A percentile compares a stretch with the other conserved stretches of the same genome.
phyloP scores from a whole-genome alignment of 2,888 invertebrate species.

The Hypercompe scribonia region DNA sequence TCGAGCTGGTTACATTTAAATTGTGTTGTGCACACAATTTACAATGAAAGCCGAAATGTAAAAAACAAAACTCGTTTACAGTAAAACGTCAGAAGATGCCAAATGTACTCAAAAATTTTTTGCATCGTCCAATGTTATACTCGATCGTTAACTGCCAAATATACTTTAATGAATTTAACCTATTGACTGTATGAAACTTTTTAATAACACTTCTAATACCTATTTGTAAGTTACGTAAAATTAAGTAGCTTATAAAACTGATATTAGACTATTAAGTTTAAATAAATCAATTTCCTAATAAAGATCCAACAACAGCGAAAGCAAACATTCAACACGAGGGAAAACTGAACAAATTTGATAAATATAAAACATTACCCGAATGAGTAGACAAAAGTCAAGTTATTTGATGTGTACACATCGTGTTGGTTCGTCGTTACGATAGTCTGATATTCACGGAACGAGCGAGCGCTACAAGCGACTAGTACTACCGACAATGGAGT shows the following conservation, averaged over 20 bases:
- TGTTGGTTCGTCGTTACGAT: not conserved
- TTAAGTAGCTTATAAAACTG: not conserved
- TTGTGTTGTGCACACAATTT: too few relatives aligned
- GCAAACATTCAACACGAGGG: conserved; percentile 7
- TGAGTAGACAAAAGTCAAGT: conserved; percentile 18
- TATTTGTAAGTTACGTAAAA: too few relatives aligned
- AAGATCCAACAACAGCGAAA: not conserved
- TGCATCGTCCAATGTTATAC: too few relatives aligned
- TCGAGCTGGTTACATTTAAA: too few relatives aligned
- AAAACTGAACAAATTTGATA: conserved; percentile 11
- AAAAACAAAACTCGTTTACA: too few relatives aligned
- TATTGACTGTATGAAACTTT: too few relatives aligned
- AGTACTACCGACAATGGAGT: conserved; percentile 29
- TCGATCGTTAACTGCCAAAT: too few relatives aligned
- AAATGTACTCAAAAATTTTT: too few relatives aligned
- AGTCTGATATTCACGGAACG: conserved; percentile 23
- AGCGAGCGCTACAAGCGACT: conserved; percentile 28
- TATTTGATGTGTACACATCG: conserved; percentile 18
- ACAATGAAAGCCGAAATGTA: too few relatives aligned
- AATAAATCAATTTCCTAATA: not conserved
- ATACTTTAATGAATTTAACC: too few relatives aligned
- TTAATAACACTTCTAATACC: too few relatives aligned
- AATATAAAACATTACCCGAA: conserved; percentile 15
- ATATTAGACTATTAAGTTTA: not conserved
- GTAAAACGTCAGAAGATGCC: too few relatives aligned